Conservation (phyloP, 2,113 vertebrate genomes). For the Morone chrysops region DNA sequence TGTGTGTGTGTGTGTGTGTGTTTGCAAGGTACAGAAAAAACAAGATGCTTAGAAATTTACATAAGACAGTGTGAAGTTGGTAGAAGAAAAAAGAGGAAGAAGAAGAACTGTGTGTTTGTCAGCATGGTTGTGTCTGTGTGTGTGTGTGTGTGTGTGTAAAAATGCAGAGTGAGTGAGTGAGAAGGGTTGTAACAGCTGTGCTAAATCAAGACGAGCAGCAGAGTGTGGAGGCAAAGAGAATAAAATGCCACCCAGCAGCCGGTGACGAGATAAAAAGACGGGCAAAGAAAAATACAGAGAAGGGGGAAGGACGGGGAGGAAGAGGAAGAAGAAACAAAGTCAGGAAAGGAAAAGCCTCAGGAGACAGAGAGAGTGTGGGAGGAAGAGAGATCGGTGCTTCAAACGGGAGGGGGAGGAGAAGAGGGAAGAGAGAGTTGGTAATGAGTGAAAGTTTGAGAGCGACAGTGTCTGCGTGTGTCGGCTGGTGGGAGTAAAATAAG, state of each 20-base stretch:
- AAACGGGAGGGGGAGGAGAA: conserved; percentile 27
- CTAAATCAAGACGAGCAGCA: conserved; percentile 39
- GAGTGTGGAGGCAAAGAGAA: conserved; percentile 38
- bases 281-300: conserved; percentile 29
- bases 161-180: conserved; percentile 36
- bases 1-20: conserved; percentile 21
- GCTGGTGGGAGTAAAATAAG: conserved; percentile 33
- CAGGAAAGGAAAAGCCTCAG: conserved; percentile 66
- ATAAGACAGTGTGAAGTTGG: conserved; percentile 49
- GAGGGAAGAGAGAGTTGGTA: conserved; percentile 40
- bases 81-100: conserved; percentile 28
- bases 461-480: conserved; percentile 9
- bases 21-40: conserved; percentile 34
- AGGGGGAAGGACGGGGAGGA: conserved; percentile 47
- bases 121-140: neutral
- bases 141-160: conserved; percentile 6
- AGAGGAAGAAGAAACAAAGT: conserved; percentile 72
- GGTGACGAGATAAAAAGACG: conserved; percentile 52
- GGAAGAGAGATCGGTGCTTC: conserved; percentile 54
- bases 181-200: conserved; percentile 60
- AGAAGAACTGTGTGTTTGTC: conserved; percentile 24
- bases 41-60: conserved; percentile 26
- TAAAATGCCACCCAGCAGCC: conserved; percentile 59
- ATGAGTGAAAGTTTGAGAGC: conserved; percentile 67
- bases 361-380: conserved; percentile 67